These are phyloP conservation scores for Aradus depressus DNA, from an alignment of 2,888 invertebrate species.

Conservation along the genomic window DNA sequence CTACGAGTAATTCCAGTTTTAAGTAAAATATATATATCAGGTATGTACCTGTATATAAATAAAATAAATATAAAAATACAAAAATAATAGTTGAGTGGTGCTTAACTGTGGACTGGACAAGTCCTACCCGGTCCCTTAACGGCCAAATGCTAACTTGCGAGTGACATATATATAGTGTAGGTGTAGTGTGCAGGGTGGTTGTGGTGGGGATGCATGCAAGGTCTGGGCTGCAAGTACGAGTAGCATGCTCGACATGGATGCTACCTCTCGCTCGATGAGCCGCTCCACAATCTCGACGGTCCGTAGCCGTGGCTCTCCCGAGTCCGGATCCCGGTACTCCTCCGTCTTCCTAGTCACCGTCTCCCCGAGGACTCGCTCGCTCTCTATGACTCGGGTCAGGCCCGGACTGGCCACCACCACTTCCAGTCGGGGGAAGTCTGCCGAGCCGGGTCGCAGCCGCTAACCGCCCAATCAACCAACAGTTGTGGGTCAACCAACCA, in stretches of 20 bases:
- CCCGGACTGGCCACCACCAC: slow-evolving; percentile 71
- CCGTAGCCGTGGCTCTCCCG: slow-evolving; percentile 75
- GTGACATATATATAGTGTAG: too few species aligned
- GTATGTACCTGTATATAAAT: too few species aligned
- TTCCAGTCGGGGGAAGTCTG: slow-evolving; percentile 71
- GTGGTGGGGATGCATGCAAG: slow-evolving; percentile 2
- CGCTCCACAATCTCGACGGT: slow-evolving; percentile 91
- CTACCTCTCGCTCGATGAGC: slow-evolving; percentile 91
- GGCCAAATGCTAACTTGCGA: too few species aligned
- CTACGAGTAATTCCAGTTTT: too few species aligned
- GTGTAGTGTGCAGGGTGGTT: background rate
- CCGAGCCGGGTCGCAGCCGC: slow-evolving; percentile 46
- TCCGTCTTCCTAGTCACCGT: slow-evolving; percentile 76
- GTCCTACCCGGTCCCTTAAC: too few species aligned
- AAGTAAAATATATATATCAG: too few species aligned
- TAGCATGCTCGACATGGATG: slow-evolving; percentile 1
- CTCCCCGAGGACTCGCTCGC: slow-evolving; percentile 80
- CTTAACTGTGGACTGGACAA: too few species aligned
- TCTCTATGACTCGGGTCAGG: slow-evolving; percentile 73
- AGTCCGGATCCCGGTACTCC: slow-evolving; percentile 74
- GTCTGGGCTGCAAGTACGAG: background rate
- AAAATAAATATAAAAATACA: too few species aligned
- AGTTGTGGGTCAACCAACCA: too few species aligned
- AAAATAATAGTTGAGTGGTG: too few species aligned
- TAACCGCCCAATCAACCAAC: slow-evolving; percentile 10